These are phyloP conservation scores for Paramormyrops kingsleyae DNA, from an alignment of 2,113 vertebrate species.

Conservation along the genomic window DNA sequence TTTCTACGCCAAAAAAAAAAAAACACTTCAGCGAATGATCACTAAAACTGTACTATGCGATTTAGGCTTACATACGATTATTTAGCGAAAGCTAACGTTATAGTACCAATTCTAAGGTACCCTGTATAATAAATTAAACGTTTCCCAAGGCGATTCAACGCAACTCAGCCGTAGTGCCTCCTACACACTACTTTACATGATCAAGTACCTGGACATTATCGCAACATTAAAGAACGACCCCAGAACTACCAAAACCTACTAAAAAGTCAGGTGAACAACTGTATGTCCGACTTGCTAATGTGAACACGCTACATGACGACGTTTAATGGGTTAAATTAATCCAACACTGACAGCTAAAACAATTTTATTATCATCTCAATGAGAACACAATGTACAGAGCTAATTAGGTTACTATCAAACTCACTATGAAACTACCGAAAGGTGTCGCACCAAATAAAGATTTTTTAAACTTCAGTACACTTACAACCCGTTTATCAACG, in stretches of 20 bases:
- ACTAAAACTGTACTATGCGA: neutral
- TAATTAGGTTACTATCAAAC: neutral
- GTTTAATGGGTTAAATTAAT: neutral
- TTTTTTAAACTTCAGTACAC: neutral
- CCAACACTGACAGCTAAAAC: neutral
- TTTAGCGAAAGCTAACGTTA: neutral
- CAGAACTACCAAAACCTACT: neutral
- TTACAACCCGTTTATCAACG: slow-evolving; percentile 56
- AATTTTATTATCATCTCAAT: neutral
- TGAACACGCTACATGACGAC: neutral
- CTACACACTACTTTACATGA: neutral
- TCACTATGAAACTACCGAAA: neutral
- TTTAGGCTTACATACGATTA: neutral
- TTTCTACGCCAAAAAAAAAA: neutral
- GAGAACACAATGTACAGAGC: neutral
- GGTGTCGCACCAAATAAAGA: neutral
- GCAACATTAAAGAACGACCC: neutral
- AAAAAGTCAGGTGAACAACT: neutral
- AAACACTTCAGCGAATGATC: neutral
- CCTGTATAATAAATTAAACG: neutral
- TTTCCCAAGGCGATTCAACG: neutral
- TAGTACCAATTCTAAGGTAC: neutral
- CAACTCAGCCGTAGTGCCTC: neutral
- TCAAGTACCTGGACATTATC: neutral
- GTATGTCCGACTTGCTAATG: neutral